These are phyloP conservation scores for Paramormyrops kingsleyae DNA, from an alignment of 2,113 vertebrate species.

Conservation along the genomic window DNA sequence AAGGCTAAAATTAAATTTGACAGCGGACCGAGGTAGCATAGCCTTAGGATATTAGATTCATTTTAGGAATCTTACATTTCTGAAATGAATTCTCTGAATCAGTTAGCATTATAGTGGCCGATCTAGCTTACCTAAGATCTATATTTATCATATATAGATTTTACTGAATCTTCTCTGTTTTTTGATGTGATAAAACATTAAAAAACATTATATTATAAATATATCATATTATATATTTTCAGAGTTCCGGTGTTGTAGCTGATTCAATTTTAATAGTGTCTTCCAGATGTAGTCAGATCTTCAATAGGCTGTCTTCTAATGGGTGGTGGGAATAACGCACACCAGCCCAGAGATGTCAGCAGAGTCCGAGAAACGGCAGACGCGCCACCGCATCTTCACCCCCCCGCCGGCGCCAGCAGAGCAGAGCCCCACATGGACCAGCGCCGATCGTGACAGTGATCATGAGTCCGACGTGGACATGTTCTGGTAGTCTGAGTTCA, in stretches of 20 bases:
- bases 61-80: background rate
- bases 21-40: background rate
- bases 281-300: background rate
- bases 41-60: background rate
- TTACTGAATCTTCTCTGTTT: background rate
- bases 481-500: background rate
- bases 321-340: background rate
- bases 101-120: background rate
- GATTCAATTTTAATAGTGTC: background rate
- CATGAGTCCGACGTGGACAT: slow-evolving; percentile 16
- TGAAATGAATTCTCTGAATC: background rate
- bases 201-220: background rate
- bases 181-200: background rate
- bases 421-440: background rate
- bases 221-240: background rate
- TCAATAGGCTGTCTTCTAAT: background rate
- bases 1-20: background rate
- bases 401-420: background rate
- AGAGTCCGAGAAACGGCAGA: background rate
- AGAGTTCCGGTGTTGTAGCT: background rate
- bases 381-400: background rate
- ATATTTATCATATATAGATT: background rate
- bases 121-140: background rate
- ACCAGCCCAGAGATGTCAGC: background rate
- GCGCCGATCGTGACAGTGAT: background rate